Evolutionary conservation across 1,140 invertebrate genomes (phyloP).

Genomic region (Magallana angulata): DNA sequence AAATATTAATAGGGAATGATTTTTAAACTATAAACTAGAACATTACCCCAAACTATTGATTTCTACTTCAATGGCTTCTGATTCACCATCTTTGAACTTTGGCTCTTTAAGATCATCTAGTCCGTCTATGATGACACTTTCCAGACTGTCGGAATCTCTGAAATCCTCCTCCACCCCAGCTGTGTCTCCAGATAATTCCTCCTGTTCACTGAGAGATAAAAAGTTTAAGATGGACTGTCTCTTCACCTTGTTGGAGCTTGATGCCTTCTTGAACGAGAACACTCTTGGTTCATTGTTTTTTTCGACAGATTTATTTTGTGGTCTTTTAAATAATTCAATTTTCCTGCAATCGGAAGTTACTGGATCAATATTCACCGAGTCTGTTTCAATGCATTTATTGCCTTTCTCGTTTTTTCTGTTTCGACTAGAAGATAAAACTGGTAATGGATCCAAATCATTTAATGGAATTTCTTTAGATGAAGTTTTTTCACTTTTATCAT

Average conservation of each 20-base stretch:
- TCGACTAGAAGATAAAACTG: not conserved
- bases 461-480: not conserved
- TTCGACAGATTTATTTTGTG: not conserved
- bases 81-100: conserved; percentile 20
- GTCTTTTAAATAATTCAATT: conserved; percentile 2
- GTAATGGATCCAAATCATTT: not conserved
- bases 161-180: not conserved
- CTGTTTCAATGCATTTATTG: not conserved
- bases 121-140: conserved; percentile 5
- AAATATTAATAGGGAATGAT: too few species aligned
- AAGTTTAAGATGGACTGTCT: conserved; percentile 25
- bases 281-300: not conserved
- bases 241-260: not conserved
- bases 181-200: not conserved
- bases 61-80: conserved; percentile 7
- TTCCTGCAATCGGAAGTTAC: not conserved
- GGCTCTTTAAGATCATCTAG: conserved; percentile 3
- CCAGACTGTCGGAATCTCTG: not conserved
- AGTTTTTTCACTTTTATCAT: not conserved
- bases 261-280: not conserved
- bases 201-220: not conserved
- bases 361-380: not conserved
- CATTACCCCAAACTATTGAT: not conserved
- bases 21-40: not conserved
- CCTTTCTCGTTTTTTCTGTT: conserved; percentile 10